These are phyloP conservation scores for Diarsia mendica DNA, from an alignment of 2,888 invertebrate species.

Conservation along the genomic window DNA sequence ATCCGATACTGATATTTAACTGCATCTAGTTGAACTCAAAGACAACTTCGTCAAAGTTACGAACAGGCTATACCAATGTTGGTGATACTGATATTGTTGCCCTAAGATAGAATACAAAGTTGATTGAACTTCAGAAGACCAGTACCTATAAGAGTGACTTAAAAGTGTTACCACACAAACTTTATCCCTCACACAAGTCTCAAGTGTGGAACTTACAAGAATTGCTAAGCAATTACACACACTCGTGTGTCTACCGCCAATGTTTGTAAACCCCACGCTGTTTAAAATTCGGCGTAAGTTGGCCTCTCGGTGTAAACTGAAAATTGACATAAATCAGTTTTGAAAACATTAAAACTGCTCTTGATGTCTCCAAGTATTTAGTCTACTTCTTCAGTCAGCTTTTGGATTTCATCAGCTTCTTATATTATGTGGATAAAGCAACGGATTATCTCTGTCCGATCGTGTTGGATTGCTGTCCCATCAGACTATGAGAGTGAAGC, in stretches of 20 bases:
- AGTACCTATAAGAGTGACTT: not conserved
- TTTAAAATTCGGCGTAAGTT: slow-evolving; percentile 50
- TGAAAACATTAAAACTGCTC: slow-evolving; percentile 30
- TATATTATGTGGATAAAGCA: not conserved
- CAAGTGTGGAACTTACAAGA: slow-evolving; percentile 45
- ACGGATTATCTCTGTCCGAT: not conserved
- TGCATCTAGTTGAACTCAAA: too few relatives aligned
- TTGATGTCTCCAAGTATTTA: not conserved
- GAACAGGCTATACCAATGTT: not conserved
- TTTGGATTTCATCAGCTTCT: not conserved
- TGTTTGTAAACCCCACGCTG: slow-evolving; percentile 33
- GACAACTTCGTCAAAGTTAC: not conserved
- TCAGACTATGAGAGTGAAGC: not conserved
- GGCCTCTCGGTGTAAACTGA: slow-evolving; percentile 43
- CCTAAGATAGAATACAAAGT: not conserved
- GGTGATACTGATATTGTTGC: not conserved
- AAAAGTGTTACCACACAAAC: slow-evolving; percentile 23
- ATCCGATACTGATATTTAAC: not conserved
- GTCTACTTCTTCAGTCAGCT: not conserved
- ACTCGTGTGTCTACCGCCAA: slow-evolving; percentile 20
- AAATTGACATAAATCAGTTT: slow-evolving; percentile 58
- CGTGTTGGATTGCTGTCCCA: not conserved
- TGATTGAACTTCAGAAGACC: not conserved
- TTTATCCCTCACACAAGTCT: slow-evolving; percentile 6
- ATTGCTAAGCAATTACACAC: slow-evolving; percentile 62